Evolutionary conservation across 2,797 vertebrate genomes (phyloP).

Genomic region (Hydrolagus colliei): DNA sequence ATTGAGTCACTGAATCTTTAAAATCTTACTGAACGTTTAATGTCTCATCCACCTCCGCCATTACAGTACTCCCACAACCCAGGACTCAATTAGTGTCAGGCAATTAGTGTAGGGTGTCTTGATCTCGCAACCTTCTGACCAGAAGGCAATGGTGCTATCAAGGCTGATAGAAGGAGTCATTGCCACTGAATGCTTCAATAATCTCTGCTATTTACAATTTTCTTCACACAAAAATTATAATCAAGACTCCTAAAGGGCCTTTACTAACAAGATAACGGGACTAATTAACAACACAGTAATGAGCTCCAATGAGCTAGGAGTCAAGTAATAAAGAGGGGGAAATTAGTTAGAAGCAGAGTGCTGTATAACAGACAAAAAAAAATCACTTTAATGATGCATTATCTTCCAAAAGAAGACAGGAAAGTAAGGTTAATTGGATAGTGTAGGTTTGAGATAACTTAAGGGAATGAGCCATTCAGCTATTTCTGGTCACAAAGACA

Average conservation of each 20-base stretch:
- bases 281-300: constrained; percentile 6
- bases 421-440: constrained; percentile 27
- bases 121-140: background rate
- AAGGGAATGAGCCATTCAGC: constrained; percentile 7
- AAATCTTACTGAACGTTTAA: too few relatives aligned
- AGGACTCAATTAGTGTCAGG: too few relatives aligned
- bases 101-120: background rate
- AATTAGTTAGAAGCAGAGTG: background rate
- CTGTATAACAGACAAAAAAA: background rate
- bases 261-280: background rate
- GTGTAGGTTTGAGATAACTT: constrained; percentile 5
- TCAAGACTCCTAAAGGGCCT: background rate
- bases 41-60: too few relatives aligned
- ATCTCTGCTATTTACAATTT: background rate
- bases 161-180: background rate
- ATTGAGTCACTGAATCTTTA: too few relatives aligned
- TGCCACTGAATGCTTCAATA: background rate
- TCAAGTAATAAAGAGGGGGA: constrained; percentile 11
- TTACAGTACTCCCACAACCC: too few relatives aligned
- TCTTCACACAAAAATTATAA: background rate
- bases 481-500: background rate
- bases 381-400: constrained; percentile 25
- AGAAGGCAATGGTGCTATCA: background rate
- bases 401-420: background rate
- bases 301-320: background rate